These are phyloP conservation scores for Columbina picui DNA, from an alignment of 2,113 vertebrate species.

Conservation along the genomic window DNA sequence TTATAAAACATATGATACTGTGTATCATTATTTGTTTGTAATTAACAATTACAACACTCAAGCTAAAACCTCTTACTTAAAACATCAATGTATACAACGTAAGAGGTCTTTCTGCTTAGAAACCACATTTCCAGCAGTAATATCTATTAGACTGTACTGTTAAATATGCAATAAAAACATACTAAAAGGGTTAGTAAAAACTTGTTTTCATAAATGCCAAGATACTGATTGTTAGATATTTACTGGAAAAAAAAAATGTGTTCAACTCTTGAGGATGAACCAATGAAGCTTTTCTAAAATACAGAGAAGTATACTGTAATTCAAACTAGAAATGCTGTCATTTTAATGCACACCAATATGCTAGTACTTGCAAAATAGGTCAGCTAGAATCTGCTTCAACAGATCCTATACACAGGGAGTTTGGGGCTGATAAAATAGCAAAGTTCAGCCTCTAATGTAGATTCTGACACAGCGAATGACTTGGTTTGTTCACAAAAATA, in stretches of 20 bases:
- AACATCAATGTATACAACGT: background rate
- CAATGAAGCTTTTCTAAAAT: background rate
- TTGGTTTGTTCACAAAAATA: background rate
- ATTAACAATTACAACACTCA: background rate
- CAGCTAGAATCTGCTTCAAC: background rate
- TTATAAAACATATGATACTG: background rate
- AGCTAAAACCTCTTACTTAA: background rate
- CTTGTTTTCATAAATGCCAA: background rate
- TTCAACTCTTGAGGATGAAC: background rate
- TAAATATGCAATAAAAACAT: background rate
- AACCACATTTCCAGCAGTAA: background rate
- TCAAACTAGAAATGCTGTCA: background rate
- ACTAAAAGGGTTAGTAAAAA: background rate
- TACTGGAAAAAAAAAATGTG: background rate
- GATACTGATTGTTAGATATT: background rate
- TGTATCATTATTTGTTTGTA: background rate
- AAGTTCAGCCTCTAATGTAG: background rate
- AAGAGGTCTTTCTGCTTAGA: background rate
- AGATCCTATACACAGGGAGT: background rate
- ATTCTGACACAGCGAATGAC: background rate
- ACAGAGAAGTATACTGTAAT: background rate
- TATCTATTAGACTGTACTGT: background rate
- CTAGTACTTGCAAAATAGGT: background rate
- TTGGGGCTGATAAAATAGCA: background rate
- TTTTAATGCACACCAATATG: fast-evolving